Evolutionary conservation across 2,888 invertebrate genomes (phyloP), one percentile per base, ranked within the genome.

Genomic region (Aphidoletes aphidimyza): DNA sequence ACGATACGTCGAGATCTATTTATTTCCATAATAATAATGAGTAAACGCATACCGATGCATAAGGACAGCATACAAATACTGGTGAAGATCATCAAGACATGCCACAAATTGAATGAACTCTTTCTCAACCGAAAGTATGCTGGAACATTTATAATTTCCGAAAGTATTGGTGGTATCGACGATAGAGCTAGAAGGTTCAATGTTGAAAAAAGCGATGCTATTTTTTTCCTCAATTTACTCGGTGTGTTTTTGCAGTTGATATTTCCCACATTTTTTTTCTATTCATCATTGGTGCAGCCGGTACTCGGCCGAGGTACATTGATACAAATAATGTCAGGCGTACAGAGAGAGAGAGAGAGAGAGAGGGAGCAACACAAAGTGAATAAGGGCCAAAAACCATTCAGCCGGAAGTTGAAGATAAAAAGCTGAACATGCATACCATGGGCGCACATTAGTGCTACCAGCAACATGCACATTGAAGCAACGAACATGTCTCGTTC

Each of bases 341-440:
- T 6, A 69, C 14, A 69, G 45, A 45, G 45, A 45, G 45, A 14
- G 45, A 45, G 45, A 45, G 45, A 8, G 9, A 49, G 6, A 49
- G 49, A 49, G 19, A 49, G 59, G 30, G 26, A 26, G 59, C 17
- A 14, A 30, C 22, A 59, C n/a, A n/a, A 34, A 69, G 0, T 30
- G 14, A 69, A 69, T n/a, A 81, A 37, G 81, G 37, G 37, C 30
- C 81, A 81, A 81, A n/a, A 81, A 81, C 37, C 37, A 81, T 81
- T 37, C 81, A 81, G 81, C 81, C 81, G 81, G 81, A 81, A 81
- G 81, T 81, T 37, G n/a, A 37, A 81, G 81, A 81, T 81, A 81
- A 81, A 81, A 81, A 37, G 69, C 34, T 69, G 69, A 69, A 69
- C 69, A 69, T 69, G 69, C 69, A 69, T 69, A 69, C 69, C 30